phyloP scores from a whole-genome alignment of 2,888 invertebrate species.

The Nipponacmea schrenckii region DNA sequence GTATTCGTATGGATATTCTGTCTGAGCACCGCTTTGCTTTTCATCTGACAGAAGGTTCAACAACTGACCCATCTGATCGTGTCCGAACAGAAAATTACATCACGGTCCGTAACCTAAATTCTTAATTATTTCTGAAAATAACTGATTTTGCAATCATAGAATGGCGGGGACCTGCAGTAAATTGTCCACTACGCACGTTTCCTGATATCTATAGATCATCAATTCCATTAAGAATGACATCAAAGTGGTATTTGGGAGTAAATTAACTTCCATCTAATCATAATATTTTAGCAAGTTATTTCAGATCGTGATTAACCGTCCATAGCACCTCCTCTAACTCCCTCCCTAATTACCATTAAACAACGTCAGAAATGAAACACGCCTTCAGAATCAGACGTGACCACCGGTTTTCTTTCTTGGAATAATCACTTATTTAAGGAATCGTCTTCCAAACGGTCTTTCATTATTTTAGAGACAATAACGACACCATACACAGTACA shows the following conservation, averaged over 20 bases:
- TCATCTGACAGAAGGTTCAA: too few relatives aligned
- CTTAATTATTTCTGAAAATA: background rate
- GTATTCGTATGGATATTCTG: too few relatives aligned
- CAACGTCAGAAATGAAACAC: background rate
- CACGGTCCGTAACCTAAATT: background rate
- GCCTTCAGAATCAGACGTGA: background rate
- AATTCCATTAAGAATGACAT: conserved; percentile 4
- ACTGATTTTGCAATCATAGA: background rate
- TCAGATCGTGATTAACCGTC: background rate
- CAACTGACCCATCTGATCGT: too few relatives aligned
- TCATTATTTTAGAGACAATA: too few relatives aligned
- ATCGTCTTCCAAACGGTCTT: background rate
- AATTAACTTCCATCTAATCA: background rate
- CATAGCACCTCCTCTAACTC: background rate
- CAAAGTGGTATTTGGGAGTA: background rate
- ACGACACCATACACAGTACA: too few relatives aligned
- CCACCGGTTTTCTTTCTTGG: background rate
- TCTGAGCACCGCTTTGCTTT: too few relatives aligned
- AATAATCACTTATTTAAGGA: background rate
- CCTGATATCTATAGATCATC: background rate
- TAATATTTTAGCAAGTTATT: conserved; percentile 2
- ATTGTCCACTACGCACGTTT: background rate
- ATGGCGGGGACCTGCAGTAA: background rate
- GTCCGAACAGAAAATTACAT: too few relatives aligned
- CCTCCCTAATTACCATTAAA: background rate